Conservation (phyloP, 2,797 vertebrate species). For the Cetoscarus ocellatus region DNA sequence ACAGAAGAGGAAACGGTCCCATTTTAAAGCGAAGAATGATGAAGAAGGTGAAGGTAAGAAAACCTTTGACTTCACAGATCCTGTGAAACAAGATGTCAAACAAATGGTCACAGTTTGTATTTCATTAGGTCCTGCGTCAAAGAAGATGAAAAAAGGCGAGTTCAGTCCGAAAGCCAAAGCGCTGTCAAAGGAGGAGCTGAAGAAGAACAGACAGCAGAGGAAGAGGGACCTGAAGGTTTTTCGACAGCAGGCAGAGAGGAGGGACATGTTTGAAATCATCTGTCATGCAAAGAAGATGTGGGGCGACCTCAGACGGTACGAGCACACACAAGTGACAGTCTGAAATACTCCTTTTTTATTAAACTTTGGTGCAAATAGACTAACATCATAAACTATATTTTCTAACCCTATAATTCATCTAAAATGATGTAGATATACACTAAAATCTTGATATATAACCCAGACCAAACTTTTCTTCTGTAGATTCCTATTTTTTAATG, state of each 20-base stretch:
- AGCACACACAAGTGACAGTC: neutral
- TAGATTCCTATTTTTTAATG: no score
- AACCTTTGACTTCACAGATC: neutral
- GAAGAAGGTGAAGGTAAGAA: slow-evolving; percentile 62
- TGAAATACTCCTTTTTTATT: no score
- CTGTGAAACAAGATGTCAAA: neutral
- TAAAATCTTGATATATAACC: no score
- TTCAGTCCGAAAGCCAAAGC: slow-evolving; percentile 82
- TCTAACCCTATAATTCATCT: no score
- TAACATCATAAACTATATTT: no score
- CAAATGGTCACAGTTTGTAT: neutral
- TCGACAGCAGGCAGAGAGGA: slow-evolving; percentile 70
- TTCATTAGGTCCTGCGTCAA: slow-evolving; percentile 71
- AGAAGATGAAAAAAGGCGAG: slow-evolving; percentile 89
- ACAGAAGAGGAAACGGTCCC: slow-evolving; percentile 73
- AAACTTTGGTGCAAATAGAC: no score
- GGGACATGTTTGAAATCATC: slow-evolving; percentile 79
- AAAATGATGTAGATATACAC: no score
- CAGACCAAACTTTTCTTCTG: no score
- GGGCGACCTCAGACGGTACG: slow-evolving; percentile 73
- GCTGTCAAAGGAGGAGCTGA: slow-evolving; percentile 87
- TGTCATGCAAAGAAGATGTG: slow-evolving; percentile 66
- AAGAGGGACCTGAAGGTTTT: slow-evolving; percentile 93
- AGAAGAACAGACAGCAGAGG: slow-evolving; percentile 85
- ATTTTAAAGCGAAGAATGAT: slow-evolving; percentile 17